Conservation (phyloP, 2,888 invertebrate genomes). For the Orthosia cruda region DNA sequence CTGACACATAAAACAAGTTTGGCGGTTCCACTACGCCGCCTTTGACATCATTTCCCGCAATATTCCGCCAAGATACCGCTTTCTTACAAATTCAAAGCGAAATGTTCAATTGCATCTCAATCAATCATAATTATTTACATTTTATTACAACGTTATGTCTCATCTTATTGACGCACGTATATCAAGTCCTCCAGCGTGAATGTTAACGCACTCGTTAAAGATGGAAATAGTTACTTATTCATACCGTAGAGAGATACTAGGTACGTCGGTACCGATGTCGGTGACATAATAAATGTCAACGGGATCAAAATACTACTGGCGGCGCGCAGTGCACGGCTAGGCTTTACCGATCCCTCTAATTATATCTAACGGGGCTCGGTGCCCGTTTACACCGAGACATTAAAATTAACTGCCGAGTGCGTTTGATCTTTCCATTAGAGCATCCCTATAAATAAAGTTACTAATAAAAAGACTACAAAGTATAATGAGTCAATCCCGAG, state of each 20-base stretch:
- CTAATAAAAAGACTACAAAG: constrained; percentile 84
- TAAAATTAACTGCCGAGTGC: constrained; percentile 90
- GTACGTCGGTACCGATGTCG: constrained; percentile 70
- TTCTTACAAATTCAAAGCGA: constrained; percentile 51
- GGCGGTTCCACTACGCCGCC: constrained; percentile 63
- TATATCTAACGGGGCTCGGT: constrained; percentile 87
- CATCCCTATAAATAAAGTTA: constrained; percentile 87
- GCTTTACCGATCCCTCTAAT: constrained; percentile 88
- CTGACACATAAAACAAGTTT: constrained; percentile 76
- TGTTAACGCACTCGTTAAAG: constrained; percentile 69
- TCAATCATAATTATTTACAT: constrained; percentile 61
- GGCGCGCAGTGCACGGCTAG: constrained; percentile 79
- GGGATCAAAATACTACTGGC: constrained; percentile 85
- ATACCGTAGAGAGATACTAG: constrained; percentile 54
- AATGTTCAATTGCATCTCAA: constrained; percentile 50
- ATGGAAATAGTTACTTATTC: constrained; percentile 67
- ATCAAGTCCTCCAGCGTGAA: constrained; percentile 55
- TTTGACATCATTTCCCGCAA: constrained; percentile 52
- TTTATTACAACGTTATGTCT: constrained; percentile 50
- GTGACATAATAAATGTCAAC: constrained; percentile 89
- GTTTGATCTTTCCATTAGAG: constrained; percentile 92
- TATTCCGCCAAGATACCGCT: constrained; percentile 46
- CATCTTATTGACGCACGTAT: constrained; percentile 53
- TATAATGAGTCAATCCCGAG: constrained; percentile 85
- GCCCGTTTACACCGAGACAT: constrained; percentile 89